phyloP scores from a whole-genome alignment of 2,888 invertebrate species.

The Gnatocerus cornutus region DNA sequence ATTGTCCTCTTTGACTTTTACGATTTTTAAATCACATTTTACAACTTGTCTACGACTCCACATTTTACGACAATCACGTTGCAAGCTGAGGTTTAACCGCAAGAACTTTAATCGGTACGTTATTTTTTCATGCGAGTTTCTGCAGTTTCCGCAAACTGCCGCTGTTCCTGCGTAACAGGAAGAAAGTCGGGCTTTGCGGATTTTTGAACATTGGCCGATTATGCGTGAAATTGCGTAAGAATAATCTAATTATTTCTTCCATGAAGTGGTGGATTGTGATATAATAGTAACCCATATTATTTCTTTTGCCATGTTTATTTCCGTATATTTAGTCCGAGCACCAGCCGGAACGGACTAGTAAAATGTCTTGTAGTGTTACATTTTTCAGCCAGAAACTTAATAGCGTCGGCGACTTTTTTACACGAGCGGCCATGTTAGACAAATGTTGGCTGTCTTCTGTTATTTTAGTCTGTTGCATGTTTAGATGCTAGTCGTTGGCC shows the following conservation, averaged over 20 bases:
- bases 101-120: slow-evolving; percentile 1
- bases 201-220: slow-evolving; percentile 43
- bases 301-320: slow-evolving; percentile 55
- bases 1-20: slow-evolving; percentile 4
- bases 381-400: slow-evolving; percentile 7
- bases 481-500: slow-evolving; percentile 55
- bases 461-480: slow-evolving; percentile 52
- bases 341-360: slow-evolving; percentile 51
- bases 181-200: slow-evolving; percentile 44
- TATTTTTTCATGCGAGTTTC: slow-evolving; percentile 19
- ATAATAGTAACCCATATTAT: slow-evolving; percentile 52
- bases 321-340: slow-evolving; percentile 53
- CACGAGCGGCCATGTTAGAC: slow-evolving; percentile 33
- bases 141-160: slow-evolving; percentile 27
- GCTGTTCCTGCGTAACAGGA: slow-evolving; percentile 41
- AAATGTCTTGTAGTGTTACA: neutral
- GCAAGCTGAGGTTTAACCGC: slow-evolving; percentile 11
- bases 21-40: slow-evolving; percentile 11
- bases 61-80: slow-evolving; percentile 9
- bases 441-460: slow-evolving; percentile 47
- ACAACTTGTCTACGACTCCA: neutral
- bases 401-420: slow-evolving; percentile 13
- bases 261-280: slow-evolving; percentile 37
- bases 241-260: slow-evolving; percentile 43
- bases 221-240: slow-evolving; percentile 47